Evolutionary conservation across 2,888 invertebrate genomes (phyloP), one percentile per base, ranked within the genome.

Genomic region (Drosophila crucigera): DNA sequence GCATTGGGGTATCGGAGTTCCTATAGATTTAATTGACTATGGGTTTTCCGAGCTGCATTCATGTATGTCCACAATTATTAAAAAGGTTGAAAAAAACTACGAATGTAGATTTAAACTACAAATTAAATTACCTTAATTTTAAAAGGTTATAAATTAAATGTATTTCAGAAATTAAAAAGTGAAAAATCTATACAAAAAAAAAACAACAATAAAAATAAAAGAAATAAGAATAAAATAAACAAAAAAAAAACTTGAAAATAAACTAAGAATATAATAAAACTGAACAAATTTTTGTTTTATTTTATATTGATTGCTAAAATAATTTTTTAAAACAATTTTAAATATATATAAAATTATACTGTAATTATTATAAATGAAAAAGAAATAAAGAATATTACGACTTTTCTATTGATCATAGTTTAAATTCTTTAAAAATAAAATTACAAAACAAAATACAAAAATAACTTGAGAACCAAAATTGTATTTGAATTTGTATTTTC

Each of bases 1-100:
- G 30, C 50, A 33, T 25, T 28, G n/a, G 78, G 64, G 41, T 43
- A 59, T 52, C 33, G 47, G 30, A 50, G 31, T 35, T 68, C 25
- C 19, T 14, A 35, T 35, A 59, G 22, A 10, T 31, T 43, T 9
- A 7, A 22, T 31, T 31, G 22, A n/a, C 47, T 4, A 22, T 3
- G 1, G 7, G 22, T 7, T 25, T 16, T 47, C 16, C 25, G 2
- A 9, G 47, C 47, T 10, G 10, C 0, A 19, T 19, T 19, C 39
- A 9, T 4, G 39, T 39, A 25, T 16, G 25, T 2, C 25, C 47
- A 16, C 47, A 25, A 47, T 47, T 9, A 47, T 47, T 16, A 16
- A 7, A 47, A 22, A 7, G 2, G 7, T 4, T 9, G 1, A 25
- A 1, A 25, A 2, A 16, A 2, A 9, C 4, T 7, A 22, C 22